Percentiles rank a stretch among this genome's conserved stretches.
Conservation (phyloP, 2,888 invertebrate genomes). For the Eilema caniola region DNA sequence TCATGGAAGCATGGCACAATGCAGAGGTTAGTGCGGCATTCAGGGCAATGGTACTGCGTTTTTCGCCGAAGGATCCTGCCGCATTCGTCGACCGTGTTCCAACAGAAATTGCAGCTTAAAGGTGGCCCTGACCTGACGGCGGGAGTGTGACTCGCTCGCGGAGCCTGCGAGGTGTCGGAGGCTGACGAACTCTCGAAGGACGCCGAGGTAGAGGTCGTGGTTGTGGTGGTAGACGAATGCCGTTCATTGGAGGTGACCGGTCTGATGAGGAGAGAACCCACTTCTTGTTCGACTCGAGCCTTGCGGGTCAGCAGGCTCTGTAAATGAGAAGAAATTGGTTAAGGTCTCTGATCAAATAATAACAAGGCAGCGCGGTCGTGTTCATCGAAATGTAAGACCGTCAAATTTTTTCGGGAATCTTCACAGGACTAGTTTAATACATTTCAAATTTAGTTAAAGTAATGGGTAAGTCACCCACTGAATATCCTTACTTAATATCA, state of each 20-base stretch:
- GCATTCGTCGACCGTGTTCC: slow-evolving; percentile 95
- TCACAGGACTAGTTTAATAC: too few relatives aligned
- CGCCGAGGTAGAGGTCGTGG: slow-evolving; percentile 50
- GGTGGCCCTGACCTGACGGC: slow-evolving; percentile 94
- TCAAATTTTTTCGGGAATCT: too few relatives aligned
- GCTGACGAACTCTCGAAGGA: slow-evolving; percentile 45
- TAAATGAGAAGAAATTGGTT: neutral
- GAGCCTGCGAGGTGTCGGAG: slow-evolving; percentile 54
- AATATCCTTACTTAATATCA: too few relatives aligned
- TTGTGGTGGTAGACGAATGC: slow-evolving; percentile 33
- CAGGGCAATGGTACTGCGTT: slow-evolving; percentile 96
- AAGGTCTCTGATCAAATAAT: neutral
- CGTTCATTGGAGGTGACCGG: slow-evolving; percentile 52
- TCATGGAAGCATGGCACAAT: slow-evolving; percentile 96
- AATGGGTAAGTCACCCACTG: too few relatives aligned
- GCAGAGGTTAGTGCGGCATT: slow-evolving; percentile 95
- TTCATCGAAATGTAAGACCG: too few relatives aligned
- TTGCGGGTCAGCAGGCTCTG: slow-evolving; percentile 47
- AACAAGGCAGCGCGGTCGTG: too few relatives aligned
- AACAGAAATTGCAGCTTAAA: slow-evolving; percentile 95
- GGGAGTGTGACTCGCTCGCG: slow-evolving; percentile 93
- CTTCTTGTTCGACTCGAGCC: slow-evolving; percentile 56
- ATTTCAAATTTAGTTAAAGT: too few relatives aligned
- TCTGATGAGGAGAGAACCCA: slow-evolving; percentile 66
- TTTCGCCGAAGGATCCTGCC: slow-evolving; percentile 94